Evolutionary conservation across 2,888 invertebrate genomes (phyloP).

Genomic region (Oxytorus armatus): DNA sequence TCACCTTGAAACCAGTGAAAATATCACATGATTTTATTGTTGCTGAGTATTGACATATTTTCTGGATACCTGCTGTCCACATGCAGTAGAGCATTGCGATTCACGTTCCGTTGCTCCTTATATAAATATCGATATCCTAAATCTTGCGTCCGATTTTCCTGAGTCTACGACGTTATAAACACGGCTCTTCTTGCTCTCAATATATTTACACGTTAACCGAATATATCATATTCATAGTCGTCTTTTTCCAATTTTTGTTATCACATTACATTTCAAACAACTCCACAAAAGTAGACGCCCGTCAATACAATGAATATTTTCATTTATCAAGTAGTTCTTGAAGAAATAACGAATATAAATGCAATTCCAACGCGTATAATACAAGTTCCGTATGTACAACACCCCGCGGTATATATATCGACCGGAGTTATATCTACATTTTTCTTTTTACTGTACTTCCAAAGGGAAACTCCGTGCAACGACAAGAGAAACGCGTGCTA

Average conservation of each 20-base stretch:
- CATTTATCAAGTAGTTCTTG: too few relatives aligned
- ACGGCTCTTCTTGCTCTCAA: neutral
- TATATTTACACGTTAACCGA: neutral
- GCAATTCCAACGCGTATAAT: neutral
- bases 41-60: neutral
- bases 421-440: conserved; percentile 31
- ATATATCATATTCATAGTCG: too few relatives aligned
- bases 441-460: conserved; percentile 24
- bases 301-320: too few relatives aligned
- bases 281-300: too few relatives aligned
- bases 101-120: neutral
- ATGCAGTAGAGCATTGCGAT: neutral
- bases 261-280: too few relatives aligned
- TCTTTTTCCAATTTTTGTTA: too few relatives aligned
- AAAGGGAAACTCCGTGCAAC: conserved; percentile 44
- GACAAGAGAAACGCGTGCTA: conserved; percentile 54
- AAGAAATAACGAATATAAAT: too few relatives aligned
- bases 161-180: neutral
- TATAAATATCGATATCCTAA: neutral
- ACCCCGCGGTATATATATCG: neutral
- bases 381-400: neutral
- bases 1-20: neutral
- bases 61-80: too few relatives aligned
- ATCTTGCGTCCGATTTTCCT: neutral
- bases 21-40: neutral